Conservation (phyloP, 2,888 invertebrate species). For the Esperia sulphurella region DNA sequence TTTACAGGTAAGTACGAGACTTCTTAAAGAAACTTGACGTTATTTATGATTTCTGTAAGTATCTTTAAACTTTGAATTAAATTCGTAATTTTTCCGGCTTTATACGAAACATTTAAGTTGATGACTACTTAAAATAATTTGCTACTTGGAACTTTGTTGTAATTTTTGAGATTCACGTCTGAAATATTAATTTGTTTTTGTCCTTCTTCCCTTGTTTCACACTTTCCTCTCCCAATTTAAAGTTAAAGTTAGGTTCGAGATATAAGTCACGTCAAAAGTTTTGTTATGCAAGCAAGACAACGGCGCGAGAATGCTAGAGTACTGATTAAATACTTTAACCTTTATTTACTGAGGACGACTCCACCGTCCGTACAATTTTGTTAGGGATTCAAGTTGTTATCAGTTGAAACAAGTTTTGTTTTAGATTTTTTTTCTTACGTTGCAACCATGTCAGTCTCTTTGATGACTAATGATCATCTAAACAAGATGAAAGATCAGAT, state of each 20-base stretch:
- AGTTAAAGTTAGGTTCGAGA: conserved; percentile 42
- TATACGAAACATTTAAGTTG: background rate
- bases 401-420: conserved; percentile 39
- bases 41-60: background rate
- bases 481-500: no score
- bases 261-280: conserved; percentile 72
- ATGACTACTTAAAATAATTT: conserved; percentile 7
- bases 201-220: conserved; percentile 19
- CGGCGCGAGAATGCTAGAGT: conserved; percentile 37
- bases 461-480: background rate
- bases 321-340: conserved; percentile 74
- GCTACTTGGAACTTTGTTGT: conserved; percentile 4
- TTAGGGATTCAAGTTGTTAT: conserved; percentile 58
- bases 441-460: conserved; percentile 7
- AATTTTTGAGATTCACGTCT: conserved; percentile 4
- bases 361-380: conserved; percentile 59
- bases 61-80: background rate
- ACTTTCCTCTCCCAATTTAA: conserved; percentile 31
- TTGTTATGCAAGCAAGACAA: conserved; percentile 42
- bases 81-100: conserved; percentile 1
- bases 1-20: conserved; percentile 45
- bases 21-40: background rate
- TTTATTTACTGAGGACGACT: conserved; percentile 67
- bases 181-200: conserved; percentile 29
- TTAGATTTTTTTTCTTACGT: conserved; percentile 15